A percentile compares a stretch with the other conserved stretches of the same genome.
Evolutionary conservation across 35 echinoderm and acorn worm species (phyloP).

Genomic region (Antedon bifida): DNA sequence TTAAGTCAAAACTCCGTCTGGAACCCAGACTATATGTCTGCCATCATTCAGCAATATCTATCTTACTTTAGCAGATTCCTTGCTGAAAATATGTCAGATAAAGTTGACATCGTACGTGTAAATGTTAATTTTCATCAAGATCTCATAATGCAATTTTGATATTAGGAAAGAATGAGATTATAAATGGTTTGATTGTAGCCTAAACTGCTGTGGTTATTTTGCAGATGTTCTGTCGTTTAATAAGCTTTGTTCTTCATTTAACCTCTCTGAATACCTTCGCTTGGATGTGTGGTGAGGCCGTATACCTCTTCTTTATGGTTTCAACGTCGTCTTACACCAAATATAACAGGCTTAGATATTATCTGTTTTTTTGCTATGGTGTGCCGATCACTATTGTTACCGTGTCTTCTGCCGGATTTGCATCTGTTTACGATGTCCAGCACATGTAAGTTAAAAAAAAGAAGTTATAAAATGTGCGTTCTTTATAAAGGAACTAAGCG

Average conservation of each 20-base stretch:
- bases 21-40: no score
- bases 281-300: not conserved
- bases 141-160: no score
- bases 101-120: no score
- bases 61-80: no score
- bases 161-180: no score
- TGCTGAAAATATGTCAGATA: no score
- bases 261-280: not conserved
- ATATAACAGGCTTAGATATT: not conserved
- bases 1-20: no score
- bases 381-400: not conserved
- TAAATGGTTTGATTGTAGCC: no score
- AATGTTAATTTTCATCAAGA: no score
- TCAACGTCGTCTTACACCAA: not conserved
- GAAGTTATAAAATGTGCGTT: no score
- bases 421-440: not conserved
- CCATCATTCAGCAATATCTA: no score
- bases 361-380: not conserved
- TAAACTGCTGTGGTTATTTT: no score
- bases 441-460: not conserved
- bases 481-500: not conserved
- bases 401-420: not conserved
- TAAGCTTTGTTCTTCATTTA: not conserved
- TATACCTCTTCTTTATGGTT: not conserved
- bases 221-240: not conserved